Evolutionary conservation across 1,140 invertebrate species (phyloP).

Genomic region (Diabrotica undecimpunctata): DNA sequence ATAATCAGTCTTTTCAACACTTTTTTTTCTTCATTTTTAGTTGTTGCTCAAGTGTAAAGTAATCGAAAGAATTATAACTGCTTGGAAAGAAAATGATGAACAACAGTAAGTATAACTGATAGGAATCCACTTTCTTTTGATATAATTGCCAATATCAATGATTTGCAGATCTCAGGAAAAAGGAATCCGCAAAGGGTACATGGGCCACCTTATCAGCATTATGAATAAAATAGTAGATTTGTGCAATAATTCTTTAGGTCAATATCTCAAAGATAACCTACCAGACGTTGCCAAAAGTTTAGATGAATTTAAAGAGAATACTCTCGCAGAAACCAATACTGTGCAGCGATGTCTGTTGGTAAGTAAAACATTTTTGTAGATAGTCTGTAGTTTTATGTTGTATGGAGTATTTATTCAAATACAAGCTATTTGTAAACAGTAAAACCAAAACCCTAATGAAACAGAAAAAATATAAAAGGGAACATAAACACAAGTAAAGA

Average conservation of each 20-base stretch:
- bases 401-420: not conserved
- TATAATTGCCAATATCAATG: not conserved
- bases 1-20: constrained; percentile 10
- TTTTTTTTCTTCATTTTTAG: constrained; percentile 43
- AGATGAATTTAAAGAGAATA: constrained; percentile 57
- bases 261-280: constrained; percentile 55
- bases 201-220: constrained; percentile 53
- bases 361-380: constrained; percentile 19
- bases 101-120: constrained; percentile 47
- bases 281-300: constrained; percentile 57
- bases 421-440: too few species aligned
- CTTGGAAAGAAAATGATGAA: constrained; percentile 54
- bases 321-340: constrained; percentile 60
- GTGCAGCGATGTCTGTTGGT: constrained; percentile 57
- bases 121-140: not conserved
- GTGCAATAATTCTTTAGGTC: constrained; percentile 48
- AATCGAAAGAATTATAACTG: constrained; percentile 51
- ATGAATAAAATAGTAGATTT: constrained; percentile 59
- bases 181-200: constrained; percentile 49
- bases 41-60: constrained; percentile 53
- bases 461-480: too few species aligned
- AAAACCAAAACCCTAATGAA: too few species aligned
- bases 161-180: constrained; percentile 29
- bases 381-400: not conserved
- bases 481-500: too few species aligned